Evolutionary conservation across 1,140 invertebrate genomes (phyloP).

Genomic region (Amyelois transitella): DNA sequence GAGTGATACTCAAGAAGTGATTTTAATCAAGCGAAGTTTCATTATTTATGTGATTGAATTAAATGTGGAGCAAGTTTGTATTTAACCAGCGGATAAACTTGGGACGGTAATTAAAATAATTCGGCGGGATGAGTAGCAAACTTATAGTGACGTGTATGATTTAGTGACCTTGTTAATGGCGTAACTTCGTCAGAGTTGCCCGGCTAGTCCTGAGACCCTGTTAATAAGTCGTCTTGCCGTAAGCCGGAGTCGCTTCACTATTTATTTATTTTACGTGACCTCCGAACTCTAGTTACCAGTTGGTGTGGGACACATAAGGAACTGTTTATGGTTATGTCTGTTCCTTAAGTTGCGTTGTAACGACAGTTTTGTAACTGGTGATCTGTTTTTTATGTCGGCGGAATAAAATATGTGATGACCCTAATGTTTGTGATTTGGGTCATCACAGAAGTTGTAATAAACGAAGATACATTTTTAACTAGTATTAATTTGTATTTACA

Average conservation of each 20-base stretch:
- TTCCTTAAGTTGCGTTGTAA: neutral
- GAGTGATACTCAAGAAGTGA: neutral
- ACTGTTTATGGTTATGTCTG: neutral
- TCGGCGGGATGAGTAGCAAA: constrained; percentile 34
- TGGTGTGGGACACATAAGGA: neutral
- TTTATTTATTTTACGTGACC: constrained; percentile 20
- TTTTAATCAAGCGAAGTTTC: neutral
- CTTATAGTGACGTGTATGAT: constrained; percentile 53
- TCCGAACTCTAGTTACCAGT: neutral
- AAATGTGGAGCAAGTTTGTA: neutral
- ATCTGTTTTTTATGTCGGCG: neutral
- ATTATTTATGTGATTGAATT: neutral
- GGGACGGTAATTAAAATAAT: constrained; percentile 47
- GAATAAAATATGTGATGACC: too few relatives aligned
- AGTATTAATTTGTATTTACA: too few relatives aligned
- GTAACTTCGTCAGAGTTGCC: constrained; percentile 54
- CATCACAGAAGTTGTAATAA: too few relatives aligned
- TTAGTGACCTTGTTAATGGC: constrained; percentile 61
- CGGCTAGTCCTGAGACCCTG: constrained; percentile 11
- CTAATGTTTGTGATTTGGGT: too few relatives aligned
- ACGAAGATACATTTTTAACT: too few relatives aligned
- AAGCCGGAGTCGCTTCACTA: constrained; percentile 5
- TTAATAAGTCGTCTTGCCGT: constrained; percentile 17
- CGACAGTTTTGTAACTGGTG: neutral
- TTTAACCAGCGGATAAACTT: constrained; percentile 14